Evolutionary conservation across 2,113 vertebrate species (phyloP).

Genomic region (Rattus norvegicus): GRCr8 NC_086025.1:22483001-22483500

Average conservation of each 20-base stretch:
- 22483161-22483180: not conserved
- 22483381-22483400: not conserved
- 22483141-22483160: not conserved
- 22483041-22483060: not conserved
- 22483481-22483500: not conserved
- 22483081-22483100: too few species aligned
- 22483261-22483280: not conserved
- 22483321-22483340: not conserved
- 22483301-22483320: not conserved
- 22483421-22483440: not conserved
- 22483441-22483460: not conserved
- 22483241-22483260: not conserved
- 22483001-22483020: not conserved
- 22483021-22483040: fast-evolving
- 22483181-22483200: fast-evolving
- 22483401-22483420: not conserved
- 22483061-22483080: not conserved
- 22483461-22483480: not conserved
- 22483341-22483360: not conserved
- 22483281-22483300: not conserved
- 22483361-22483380: not conserved
- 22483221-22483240: not conserved
- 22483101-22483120: not conserved
- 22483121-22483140: not conserved
- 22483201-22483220: fast-evolving